Percentiles rank a stretch among this genome's conserved stretches.
Evolutionary conservation across 2,888 invertebrate species (phyloP).

Genomic region (Stenotaenia linearis): DNA sequence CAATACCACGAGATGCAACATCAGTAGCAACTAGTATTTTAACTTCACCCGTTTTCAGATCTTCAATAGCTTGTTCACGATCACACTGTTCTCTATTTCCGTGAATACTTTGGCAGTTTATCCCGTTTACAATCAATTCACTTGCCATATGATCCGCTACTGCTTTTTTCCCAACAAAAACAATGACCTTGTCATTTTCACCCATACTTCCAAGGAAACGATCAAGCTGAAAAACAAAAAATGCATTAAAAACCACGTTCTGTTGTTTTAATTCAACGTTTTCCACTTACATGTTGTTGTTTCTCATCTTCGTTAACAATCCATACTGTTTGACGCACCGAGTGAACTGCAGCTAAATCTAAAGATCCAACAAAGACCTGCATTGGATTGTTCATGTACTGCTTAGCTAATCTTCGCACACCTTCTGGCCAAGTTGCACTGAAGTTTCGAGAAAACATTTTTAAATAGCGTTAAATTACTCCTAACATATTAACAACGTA

Average conservation of each 20-base stretch:
- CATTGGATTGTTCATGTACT: constrained; percentile 82
- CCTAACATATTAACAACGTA: constrained; percentile 41
- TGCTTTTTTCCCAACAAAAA: constrained; percentile 83
- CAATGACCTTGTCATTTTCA: constrained; percentile 73
- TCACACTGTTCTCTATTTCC: constrained; percentile 74
- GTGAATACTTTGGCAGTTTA: constrained; percentile 74
- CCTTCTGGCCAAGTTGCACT: constrained; percentile 91
- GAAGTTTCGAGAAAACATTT: constrained; percentile 14
- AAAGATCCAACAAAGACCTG: constrained; percentile 61
- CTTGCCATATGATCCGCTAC: constrained; percentile 76
- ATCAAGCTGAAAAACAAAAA: constrained; percentile 52
- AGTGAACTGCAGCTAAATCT: constrained; percentile 83
- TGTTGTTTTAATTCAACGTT: neutral
- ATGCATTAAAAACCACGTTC: neutral
- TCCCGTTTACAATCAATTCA: constrained; percentile 64
- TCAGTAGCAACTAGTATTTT: constrained; percentile 88
- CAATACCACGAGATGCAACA: constrained; percentile 89
- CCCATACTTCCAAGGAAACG: constrained; percentile 66
- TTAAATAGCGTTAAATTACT: no score
- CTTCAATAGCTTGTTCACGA: constrained; percentile 64
- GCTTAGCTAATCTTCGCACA: constrained; percentile 74
- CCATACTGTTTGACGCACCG: constrained; percentile 72
- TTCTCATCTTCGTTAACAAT: constrained; percentile 69
- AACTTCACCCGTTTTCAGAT: constrained; percentile 71
- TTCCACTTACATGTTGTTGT: constrained; percentile 53